A percentile compares a stretch with the other conserved stretches of the same genome.
phyloP scores from a whole-genome alignment of 2,797 vertebrate species.

The Neosilurus mollespiculum region DNA sequence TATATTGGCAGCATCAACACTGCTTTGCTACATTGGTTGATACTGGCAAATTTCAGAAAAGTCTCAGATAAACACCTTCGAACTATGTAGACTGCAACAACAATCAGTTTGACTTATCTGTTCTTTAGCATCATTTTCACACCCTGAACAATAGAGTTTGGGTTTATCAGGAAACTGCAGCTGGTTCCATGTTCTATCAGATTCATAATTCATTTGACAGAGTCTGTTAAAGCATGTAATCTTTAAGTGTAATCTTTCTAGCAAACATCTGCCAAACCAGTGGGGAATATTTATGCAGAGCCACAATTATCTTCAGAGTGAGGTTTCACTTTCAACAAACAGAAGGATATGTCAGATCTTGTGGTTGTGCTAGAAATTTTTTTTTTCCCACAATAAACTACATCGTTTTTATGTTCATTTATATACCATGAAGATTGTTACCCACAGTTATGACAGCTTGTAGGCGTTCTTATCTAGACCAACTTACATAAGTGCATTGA shows the following conservation, averaged over 20 bases:
- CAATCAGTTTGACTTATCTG: neutral
- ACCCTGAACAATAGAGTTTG: neutral
- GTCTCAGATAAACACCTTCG: neutral
- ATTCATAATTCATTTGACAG: constrained; percentile 13
- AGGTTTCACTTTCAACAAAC: neutral
- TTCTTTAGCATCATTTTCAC: neutral
- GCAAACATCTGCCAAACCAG: neutral
- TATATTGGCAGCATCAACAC: neutral
- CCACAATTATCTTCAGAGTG: constrained; percentile 14
- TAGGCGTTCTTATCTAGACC: too few relatives aligned
- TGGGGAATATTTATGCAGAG: neutral
- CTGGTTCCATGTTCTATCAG: neutral
- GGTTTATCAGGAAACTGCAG: neutral
- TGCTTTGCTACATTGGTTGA: neutral
- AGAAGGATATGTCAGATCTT: constrained; percentile 29
- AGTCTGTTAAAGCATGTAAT: constrained; percentile 24
- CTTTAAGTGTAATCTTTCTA: neutral
- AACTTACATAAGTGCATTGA: too few relatives aligned
- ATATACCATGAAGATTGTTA: neutral
- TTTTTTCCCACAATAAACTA: constrained; percentile 15
- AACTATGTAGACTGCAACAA: neutral
- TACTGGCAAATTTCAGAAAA: neutral
- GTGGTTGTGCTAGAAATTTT: constrained; percentile 17
- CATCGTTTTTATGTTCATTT: neutral
- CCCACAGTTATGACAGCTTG: neutral